These are phyloP conservation scores for Operophtera brumata DNA, from an alignment of 2,888 invertebrate species.

Conservation along the genomic window DNA sequence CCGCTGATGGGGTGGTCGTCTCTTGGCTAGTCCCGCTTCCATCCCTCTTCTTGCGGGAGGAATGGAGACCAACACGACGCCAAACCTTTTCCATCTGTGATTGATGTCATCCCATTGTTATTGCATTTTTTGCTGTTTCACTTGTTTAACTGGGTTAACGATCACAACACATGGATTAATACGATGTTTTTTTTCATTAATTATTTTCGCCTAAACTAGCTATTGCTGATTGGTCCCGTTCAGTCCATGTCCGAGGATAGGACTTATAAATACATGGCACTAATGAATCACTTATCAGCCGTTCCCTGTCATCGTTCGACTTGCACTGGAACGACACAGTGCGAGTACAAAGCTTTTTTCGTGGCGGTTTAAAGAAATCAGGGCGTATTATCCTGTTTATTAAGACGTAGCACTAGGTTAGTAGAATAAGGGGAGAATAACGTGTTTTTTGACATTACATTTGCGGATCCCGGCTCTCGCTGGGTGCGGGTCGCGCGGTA, in stretches of 20 bases:
- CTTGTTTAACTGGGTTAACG: neutral
- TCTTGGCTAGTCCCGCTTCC: constrained; percentile 76
- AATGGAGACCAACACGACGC: constrained; percentile 80
- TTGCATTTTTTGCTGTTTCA: constrained; percentile 28
- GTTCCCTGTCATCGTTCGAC: constrained; percentile 63
- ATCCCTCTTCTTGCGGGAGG: constrained; percentile 80
- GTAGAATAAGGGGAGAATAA: constrained; percentile 77
- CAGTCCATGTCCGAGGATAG: constrained; percentile 35
- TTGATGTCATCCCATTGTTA: constrained; percentile 76
- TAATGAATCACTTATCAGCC: constrained; percentile 61
- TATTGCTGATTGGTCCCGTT: constrained; percentile 11
- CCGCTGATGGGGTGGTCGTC: constrained; percentile 51
- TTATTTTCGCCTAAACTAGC: constrained; percentile 14
- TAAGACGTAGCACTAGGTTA: constrained; percentile 72
- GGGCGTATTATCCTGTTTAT: constrained; percentile 61
- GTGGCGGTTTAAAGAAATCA: constrained; percentile 40
- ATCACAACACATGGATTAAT: neutral
- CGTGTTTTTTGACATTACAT: constrained; percentile 78
- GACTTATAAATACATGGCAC: constrained; percentile 42
- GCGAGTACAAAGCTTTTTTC: constrained; percentile 15
- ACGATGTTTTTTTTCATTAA: constrained; percentile 3
- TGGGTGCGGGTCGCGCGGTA: constrained; percentile 68
- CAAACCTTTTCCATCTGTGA: constrained; percentile 80
- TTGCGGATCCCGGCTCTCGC: constrained; percentile 69
- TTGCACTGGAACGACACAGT: constrained; percentile 16